These are phyloP conservation scores for Yasuhikotakia modesta DNA, from an alignment of 2,797 vertebrate genomes.

Conservation along the genomic window DNA sequence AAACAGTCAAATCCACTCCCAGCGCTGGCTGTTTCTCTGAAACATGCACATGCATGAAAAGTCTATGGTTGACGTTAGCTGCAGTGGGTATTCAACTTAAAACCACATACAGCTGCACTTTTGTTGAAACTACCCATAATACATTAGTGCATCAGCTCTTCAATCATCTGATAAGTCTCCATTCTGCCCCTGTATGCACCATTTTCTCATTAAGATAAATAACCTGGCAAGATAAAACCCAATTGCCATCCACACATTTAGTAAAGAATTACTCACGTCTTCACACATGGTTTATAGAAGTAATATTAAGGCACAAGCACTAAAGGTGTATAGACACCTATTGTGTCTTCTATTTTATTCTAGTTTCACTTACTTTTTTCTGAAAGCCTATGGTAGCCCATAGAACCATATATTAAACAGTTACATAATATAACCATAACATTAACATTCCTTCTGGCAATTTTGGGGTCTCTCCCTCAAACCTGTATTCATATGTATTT, in stretches of 20 bases:
- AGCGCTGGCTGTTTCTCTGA: neutral
- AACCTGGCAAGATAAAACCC: constrained; percentile 9
- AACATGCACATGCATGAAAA: neutral
- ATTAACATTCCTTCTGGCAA: neutral
- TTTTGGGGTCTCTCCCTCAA: neutral
- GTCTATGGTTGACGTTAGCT: neutral
- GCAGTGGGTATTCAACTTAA: constrained; percentile 25
- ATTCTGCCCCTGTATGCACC: neutral
- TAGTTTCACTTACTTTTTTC: neutral
- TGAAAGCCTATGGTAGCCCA: neutral
- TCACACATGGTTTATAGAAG: constrained; percentile 18
- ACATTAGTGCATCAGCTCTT: constrained; percentile 6
- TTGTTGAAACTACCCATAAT: constrained; percentile 12
- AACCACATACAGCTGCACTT: constrained; percentile 35
- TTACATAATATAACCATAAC: too few relatives aligned
- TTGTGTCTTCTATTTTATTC: neutral
- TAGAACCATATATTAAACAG: neutral
- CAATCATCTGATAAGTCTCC: constrained; percentile 19
- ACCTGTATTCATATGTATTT: neutral
- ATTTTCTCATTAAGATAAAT: constrained; percentile 32
- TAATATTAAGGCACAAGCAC: neutral
- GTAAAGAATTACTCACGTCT: neutral
- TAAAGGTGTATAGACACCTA: neutral
- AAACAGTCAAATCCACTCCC: constrained; percentile 38
- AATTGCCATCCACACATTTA: neutral